Percentiles rank a stretch among this genome's conserved stretches.
These are phyloP conservation scores for Apodemia mormo DNA, from an alignment of 2,888 invertebrate genomes.

Conservation along the genomic window DNA sequence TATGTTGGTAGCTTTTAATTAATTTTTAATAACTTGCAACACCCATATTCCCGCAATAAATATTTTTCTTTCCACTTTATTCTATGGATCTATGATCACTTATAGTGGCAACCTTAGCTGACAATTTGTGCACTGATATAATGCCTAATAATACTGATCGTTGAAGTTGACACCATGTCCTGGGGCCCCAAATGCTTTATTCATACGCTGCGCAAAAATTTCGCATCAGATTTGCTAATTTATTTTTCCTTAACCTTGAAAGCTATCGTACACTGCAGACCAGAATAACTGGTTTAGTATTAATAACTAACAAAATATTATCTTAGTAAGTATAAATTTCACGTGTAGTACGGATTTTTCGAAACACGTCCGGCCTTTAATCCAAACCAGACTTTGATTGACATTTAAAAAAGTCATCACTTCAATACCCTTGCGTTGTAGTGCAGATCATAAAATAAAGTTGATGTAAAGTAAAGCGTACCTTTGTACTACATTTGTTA, in stretches of 20 bases:
- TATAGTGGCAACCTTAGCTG: too few relatives aligned
- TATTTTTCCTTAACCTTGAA: constrained; percentile 71
- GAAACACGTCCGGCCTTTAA: neutral
- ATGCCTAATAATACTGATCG: constrained; percentile 8
- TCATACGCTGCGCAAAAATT: constrained; percentile 68
- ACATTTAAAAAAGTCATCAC: neutral
- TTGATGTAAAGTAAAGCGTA: too few relatives aligned
- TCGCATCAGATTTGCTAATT: constrained; percentile 67
- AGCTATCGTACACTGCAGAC: constrained; percentile 44
- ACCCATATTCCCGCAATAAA: too few relatives aligned
- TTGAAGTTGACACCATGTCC: constrained; percentile 64
- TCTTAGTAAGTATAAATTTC: neutral
- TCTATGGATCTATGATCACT: too few relatives aligned
- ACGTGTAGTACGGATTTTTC: neutral
- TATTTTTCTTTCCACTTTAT: too few relatives aligned
- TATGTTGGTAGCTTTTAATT: too few relatives aligned
- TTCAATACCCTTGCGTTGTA: too few relatives aligned
- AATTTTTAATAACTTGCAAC: too few relatives aligned
- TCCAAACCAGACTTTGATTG: neutral
- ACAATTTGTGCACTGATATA: neutral
- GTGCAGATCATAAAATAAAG: too few relatives aligned
- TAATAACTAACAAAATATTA: constrained; percentile 9
- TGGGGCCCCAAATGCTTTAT: constrained; percentile 63
- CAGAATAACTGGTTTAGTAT: constrained; percentile 21
- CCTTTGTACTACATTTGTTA: too few relatives aligned